phyloP scores from a whole-genome alignment of 2,113 vertebrate species.

The Porphyrio hochstetteri region DNA sequence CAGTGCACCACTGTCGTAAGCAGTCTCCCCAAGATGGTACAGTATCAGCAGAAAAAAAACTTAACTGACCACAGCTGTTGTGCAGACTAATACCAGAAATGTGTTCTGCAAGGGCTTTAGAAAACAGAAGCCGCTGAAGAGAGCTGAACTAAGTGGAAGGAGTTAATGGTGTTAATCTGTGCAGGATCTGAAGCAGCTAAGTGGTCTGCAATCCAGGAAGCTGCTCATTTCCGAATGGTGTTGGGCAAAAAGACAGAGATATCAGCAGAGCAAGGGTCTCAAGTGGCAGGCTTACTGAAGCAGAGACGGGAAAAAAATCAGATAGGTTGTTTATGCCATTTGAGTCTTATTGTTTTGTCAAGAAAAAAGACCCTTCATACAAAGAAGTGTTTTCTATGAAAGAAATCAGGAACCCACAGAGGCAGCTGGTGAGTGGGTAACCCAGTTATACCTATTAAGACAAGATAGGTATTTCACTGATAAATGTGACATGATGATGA shows the following conservation, averaged over 20 bases:
- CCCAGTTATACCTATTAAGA: not conserved
- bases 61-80: not conserved
- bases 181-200: not conserved
- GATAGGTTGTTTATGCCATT: constrained; percentile 3
- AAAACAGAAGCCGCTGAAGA: not conserved
- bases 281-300: constrained; percentile 4
- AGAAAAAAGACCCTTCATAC: not conserved
- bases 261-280: not conserved
- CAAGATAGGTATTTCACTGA: not conserved
- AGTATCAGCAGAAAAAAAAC: not conserved
- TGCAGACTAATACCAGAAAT: not conserved
- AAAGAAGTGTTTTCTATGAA: not conserved
- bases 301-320: not conserved
- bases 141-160: constrained; percentile 7
- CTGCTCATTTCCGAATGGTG: constrained; percentile 29
- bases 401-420: not conserved
- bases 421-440: not conserved
- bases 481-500: not conserved
- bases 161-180: constrained; percentile 28
- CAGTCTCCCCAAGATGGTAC: not conserved
- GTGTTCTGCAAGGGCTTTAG: not conserved
- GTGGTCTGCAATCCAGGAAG: not conserved
- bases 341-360: not conserved
- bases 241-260: constrained; percentile 21
- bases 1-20: not conserved